Base-by-base conservation (phyloP, 2,797 vertebrate species). In the Cryptoblepharus egeriae region DNA sequence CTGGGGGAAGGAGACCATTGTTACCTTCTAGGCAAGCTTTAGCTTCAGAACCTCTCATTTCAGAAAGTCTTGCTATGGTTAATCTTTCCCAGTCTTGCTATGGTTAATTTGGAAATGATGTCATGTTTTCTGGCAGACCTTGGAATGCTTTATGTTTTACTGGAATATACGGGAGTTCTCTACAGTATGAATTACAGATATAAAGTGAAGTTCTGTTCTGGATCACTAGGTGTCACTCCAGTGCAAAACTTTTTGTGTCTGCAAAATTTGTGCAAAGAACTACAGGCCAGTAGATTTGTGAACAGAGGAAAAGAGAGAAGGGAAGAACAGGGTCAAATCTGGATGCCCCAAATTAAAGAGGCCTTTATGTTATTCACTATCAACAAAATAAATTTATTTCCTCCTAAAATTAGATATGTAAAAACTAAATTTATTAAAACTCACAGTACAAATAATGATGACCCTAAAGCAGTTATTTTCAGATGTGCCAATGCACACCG, bases 211-310 rank as follows among this genome's bases (percentile, higher is more conserved):
- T 63, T 76, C 58, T 13, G 28, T n/a, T 63, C 61, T 57, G 24
- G 32, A 10, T 67, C 77, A 79, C 64, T 61, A 79, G 77, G 30
- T 84, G 77, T 74, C 77, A 74, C 63, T 75, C 52, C 74, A 79
- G 64, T 26, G 64, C 39, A 75, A 8, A 79, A 4, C 57, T 61
- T 35, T n/a, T 75, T n/a, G 49, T 57, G 12, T 65, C 37, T 32
- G 2, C 8, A 57, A 77, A 65, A 39, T 58, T 77, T 71, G 24
- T 70, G 24, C 42, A 70, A 26, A 20, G 55, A 79, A 77, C 24
- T 12, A 20, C 77, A 18, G 49, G 20, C 45, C 63, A 81, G 45
- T n/a, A 52, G 45, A 70, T n/a, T 37, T 64, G 32, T 15, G 65
- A 13, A 72, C n/a, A 52, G 7, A 71, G 3, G 45, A 5, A 52